Evolutionary conservation across 2,113 vertebrate genomes (phyloP), one percentile per base, ranked within the genome.

Genomic region (Plestiodon gilberti): DNA sequence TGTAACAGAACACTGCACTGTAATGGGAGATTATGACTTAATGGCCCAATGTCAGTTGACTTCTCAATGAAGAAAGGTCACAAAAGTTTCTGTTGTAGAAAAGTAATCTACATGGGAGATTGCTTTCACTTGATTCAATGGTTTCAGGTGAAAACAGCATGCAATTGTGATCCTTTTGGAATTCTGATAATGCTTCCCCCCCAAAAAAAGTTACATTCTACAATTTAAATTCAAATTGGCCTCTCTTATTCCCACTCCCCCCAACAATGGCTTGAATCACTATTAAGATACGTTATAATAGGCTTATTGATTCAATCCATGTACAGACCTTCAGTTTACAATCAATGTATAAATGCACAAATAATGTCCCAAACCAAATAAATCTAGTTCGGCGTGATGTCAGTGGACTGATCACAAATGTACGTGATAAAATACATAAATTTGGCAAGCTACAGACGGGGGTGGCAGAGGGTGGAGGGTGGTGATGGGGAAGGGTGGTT

Each of bases 1-100:
- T 80, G 52, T 33, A 87, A 65, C 20, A 81, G 2, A 76, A 82
- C 64, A 38, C 20, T 59, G 35, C 14, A 74, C 8, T 86, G 89
- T 67, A 83, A 79, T 57, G 8, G 52, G 35, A 81, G 20, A 40
- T 78, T 59, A 82, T 67, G 0, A 0, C 88, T 91, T 89, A 86
- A 82, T 6, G 78, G 23, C 38, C 1, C 61, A 82, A 69, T 7
- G 20, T n/a, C 9, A 84, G 52, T 38, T 1, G 88, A 84, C 0
- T n/a, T 85, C 82, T 78, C 81, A 15, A 86, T 87, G 89, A 61
- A 17, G 33, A 38, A 87, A 1, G 18, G 81, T 73, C 65, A 89
- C 77, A 28, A 90, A 87, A 38, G 17, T 28, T 69, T 84, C 55
- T 33, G 82, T 10, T 67, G 17, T 59, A 30, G 30, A 62, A 86